phyloP scores from a whole-genome alignment of 2,888 invertebrate species.

The Parnassius glacialis region DNA sequence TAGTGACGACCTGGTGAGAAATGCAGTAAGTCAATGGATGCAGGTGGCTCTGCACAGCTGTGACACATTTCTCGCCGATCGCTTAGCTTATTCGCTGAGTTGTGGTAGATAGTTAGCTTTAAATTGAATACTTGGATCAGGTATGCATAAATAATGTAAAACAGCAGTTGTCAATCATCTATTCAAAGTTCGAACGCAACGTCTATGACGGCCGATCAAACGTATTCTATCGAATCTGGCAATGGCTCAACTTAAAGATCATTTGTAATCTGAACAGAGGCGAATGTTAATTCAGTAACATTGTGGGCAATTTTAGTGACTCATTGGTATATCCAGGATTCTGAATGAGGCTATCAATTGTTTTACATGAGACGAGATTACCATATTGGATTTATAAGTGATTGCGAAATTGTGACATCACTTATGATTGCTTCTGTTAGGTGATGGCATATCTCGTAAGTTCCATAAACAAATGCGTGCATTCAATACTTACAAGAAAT shows the following conservation, averaged over 20 bases:
- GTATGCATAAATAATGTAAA: constrained; percentile 3
- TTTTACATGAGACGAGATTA: constrained; percentile 29
- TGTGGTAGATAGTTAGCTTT: too few species aligned
- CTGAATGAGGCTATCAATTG: constrained; percentile 27
- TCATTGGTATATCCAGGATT: constrained; percentile 44
- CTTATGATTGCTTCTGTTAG: constrained; percentile 8
- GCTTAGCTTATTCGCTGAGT: too few species aligned
- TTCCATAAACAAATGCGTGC: too few species aligned
- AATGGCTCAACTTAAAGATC: constrained; percentile 34
- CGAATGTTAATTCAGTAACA: constrained; percentile 30
- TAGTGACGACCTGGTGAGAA: too few species aligned
- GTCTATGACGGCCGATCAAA: constrained; percentile 10
- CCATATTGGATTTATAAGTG: constrained; percentile 28
- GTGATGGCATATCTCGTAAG: too few species aligned
- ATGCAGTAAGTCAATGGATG: too few species aligned
- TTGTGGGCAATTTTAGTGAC: constrained; percentile 34
- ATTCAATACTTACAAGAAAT: too few species aligned
- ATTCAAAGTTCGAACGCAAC: constrained; percentile 14
- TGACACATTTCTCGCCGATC: too few species aligned
- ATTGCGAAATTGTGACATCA: constrained; percentile 13
- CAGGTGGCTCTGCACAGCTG: too few species aligned
- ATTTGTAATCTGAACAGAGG: constrained; percentile 46
- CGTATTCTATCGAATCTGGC: constrained; percentile 10
- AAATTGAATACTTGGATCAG: not conserved
- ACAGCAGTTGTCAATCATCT: not conserved